A percentile compares a stretch with the other conserved stretches of the same genome.
These are phyloP conservation scores for Hypanus sabinus DNA, from an alignment of 2,113 vertebrate genomes.

Conservation along the genomic window DNA sequence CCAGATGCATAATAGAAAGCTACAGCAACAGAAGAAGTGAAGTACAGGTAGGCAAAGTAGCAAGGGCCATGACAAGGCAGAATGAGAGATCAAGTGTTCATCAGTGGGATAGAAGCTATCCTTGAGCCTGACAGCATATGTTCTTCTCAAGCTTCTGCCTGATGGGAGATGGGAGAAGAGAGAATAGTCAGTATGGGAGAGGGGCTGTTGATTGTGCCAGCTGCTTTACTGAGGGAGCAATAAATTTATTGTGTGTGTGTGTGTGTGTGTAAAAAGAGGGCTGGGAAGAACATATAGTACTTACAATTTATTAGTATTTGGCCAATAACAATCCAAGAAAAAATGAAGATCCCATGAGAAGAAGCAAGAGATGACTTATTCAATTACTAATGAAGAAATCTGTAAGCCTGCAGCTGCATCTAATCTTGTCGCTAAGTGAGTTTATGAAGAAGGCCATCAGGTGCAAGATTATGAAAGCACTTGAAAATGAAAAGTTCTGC, in stretches of 20 bases:
- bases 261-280: too few species aligned
- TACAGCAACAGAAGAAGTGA: too few species aligned
- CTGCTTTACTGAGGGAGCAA: too few species aligned
- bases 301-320: neutral
- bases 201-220: too few species aligned
- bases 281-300: neutral
- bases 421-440: slow-evolving; percentile 4
- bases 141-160: too few species aligned
- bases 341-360: neutral
- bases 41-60: neutral
- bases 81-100: too few species aligned
- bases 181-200: too few species aligned
- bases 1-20: too few species aligned
- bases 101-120: too few species aligned
- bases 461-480: slow-evolving; percentile 26
- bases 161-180: too few species aligned
- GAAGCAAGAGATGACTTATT: neutral
- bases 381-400: slow-evolving; percentile 14
- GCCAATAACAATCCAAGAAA: neutral
- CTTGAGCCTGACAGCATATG: too few species aligned
- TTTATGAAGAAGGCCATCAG: slow-evolving; percentile 33
- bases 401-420: slow-evolving; percentile 33
- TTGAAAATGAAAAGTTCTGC: slow-evolving; percentile 27
- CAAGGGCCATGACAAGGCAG: neutral
- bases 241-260: too few species aligned